A percentile compares a stretch with the other conserved stretches of the same genome.
Conservation (phyloP, 2,797 vertebrate species). For the Lacerta bilineata region DNA sequence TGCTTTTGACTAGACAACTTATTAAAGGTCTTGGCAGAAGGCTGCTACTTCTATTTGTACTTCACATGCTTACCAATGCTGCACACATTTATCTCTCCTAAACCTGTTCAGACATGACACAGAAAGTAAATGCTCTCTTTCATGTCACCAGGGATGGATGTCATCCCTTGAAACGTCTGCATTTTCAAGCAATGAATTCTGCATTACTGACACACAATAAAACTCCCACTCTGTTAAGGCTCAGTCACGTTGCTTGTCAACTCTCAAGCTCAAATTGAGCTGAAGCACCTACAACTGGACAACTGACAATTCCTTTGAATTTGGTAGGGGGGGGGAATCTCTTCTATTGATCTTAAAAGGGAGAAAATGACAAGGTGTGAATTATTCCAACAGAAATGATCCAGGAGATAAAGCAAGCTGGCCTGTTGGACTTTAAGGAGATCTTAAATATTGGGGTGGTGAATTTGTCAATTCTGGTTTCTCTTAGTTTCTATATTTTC, state of each 20-base stretch:
- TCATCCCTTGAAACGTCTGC: slow-evolving; percentile 62
- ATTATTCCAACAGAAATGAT: neutral
- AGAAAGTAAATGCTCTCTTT: slow-evolving; percentile 63
- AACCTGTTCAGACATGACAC: slow-evolving; percentile 59
- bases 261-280: slow-evolving; percentile 39
- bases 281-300: slow-evolving; percentile 42
- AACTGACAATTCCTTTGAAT: slow-evolving; percentile 65
- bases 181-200: slow-evolving; percentile 65
- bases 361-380: neutral
- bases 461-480: too few relatives aligned
- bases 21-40: slow-evolving; percentile 38
- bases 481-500: too few relatives aligned
- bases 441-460: neutral
- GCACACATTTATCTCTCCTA: slow-evolving; percentile 64
- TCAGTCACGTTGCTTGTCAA: slow-evolving; percentile 58
- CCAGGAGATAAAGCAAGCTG: slow-evolving; percentile 13
- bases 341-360: slow-evolving; percentile 26
- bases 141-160: slow-evolving; percentile 66
- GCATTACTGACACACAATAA: slow-evolving; percentile 63
- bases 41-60: slow-evolving; percentile 60
- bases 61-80: slow-evolving; percentile 62
- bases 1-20: slow-evolving; percentile 46
- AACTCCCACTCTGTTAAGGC: slow-evolving; percentile 55
- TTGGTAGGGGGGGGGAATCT: slow-evolving; percentile 56
- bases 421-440: neutral